These are phyloP conservation scores for Megathymus violae DNA, from an alignment of 1,140 invertebrate genomes.

Conservation along the genomic window DNA sequence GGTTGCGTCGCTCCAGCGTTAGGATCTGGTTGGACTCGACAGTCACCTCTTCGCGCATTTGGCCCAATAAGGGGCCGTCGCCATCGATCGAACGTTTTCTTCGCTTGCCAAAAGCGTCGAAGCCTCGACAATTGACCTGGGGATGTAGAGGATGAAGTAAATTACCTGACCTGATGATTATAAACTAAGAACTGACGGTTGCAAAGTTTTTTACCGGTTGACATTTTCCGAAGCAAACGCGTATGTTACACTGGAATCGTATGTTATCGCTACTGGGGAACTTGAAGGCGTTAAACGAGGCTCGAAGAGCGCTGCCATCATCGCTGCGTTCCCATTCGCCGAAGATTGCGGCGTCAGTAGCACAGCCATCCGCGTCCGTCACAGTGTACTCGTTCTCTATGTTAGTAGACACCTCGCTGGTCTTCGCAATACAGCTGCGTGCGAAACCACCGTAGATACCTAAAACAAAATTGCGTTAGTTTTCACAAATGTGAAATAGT, in stretches of 20 bases:
- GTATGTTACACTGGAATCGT: conserved; percentile 97
- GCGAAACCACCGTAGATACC: conserved; percentile 98
- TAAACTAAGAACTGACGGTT: conserved; percentile 4
- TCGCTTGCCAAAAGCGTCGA: conserved; percentile 93
- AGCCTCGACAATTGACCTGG: conserved; percentile 95
- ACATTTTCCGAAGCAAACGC: conserved; percentile 97
- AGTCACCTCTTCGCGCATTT: conserved; percentile 95
- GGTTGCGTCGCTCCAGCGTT: conserved; percentile 93
- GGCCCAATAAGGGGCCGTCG: conserved; percentile 88
- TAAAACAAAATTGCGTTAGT: too few species aligned
- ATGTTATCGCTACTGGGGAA: conserved; percentile 98
- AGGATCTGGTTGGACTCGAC: conserved; percentile 96
- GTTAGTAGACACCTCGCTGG: conserved; percentile 90
- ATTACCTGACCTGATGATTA: background rate
- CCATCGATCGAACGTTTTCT: conserved; percentile 87
- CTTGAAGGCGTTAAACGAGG: conserved; percentile 97
- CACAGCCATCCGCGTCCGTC: conserved; percentile 97
- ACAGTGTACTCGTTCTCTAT: conserved; percentile 96
- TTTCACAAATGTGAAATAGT: too few species aligned
- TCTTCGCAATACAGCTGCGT: conserved; percentile 95
- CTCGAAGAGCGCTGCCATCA: conserved; percentile 91
- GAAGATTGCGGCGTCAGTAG: conserved; percentile 95
- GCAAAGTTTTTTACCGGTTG: conserved; percentile 90
- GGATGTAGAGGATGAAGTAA: conserved; percentile 6
- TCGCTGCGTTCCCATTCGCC: conserved; percentile 96